These are phyloP conservation scores for Rotaria macrura DNA, from an alignment of 2,888 invertebrate species.

Conservation along the genomic window DNA sequence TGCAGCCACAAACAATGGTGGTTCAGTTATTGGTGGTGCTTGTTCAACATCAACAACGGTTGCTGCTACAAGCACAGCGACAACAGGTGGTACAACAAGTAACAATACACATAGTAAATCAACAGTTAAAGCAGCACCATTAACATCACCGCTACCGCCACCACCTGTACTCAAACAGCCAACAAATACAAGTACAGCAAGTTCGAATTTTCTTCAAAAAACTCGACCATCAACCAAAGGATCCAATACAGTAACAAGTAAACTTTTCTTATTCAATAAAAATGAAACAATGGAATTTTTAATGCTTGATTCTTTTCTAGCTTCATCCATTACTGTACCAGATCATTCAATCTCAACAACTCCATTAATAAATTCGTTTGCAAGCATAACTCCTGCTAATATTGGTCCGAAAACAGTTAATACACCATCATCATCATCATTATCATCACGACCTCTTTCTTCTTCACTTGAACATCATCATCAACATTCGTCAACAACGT, in stretches of 20 bases:
- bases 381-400: not conserved
- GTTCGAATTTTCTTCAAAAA: not conserved
- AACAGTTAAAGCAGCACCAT: not conserved
- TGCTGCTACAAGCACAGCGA: constrained; percentile 1
- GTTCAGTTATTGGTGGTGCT: not conserved
- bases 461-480: not conserved
- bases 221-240: not conserved
- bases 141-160: not conserved
- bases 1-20: constrained; percentile 15
- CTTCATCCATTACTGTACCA: not conserved
- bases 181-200: not conserved
- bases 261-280: not conserved
- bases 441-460: not conserved
- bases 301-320: not conserved
- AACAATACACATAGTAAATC: constrained; percentile 4
- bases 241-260: not conserved
- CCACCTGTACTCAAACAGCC: not conserved
- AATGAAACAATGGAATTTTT: not conserved
- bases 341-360: not conserved
- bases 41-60: not conserved
- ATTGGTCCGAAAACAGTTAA: not conserved
- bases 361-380: not conserved
- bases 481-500: not conserved
- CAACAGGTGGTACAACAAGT: constrained; percentile 1
- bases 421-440: not conserved